A percentile compares a stretch with the other conserved stretches of the same genome.
Conservation (phyloP, 2,797 vertebrate genomes). For the Chelonia mydas region DNA sequence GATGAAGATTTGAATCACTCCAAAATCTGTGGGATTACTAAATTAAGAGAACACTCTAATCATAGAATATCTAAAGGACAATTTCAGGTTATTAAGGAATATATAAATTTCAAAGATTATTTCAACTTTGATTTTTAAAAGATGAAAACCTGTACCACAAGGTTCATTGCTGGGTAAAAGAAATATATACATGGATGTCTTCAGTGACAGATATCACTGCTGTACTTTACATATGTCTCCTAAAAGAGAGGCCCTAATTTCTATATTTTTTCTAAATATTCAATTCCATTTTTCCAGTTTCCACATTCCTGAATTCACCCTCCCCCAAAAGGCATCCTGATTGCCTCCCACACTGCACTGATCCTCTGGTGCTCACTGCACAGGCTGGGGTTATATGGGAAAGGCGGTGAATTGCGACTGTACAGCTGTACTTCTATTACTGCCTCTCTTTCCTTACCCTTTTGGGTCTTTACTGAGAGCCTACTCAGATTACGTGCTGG, state of each 20-base stretch:
- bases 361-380: fast-evolving
- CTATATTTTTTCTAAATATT: not conserved
- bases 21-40: conserved; percentile 66
- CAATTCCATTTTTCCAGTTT: not conserved
- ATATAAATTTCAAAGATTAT: conserved; percentile 63
- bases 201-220: conserved; percentile 55
- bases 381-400: fast-evolving
- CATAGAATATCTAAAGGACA: conserved; percentile 58
- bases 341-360: not conserved
- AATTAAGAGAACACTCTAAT: conserved; percentile 65
- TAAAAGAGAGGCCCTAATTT: conserved; percentile 7
- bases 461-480: not conserved
- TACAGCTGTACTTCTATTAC: fast-evolving
- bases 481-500: not conserved
- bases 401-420: not conserved
- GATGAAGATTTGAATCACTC: conserved; percentile 65
- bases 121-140: conserved; percentile 55
- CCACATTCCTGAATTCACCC: not conserved
- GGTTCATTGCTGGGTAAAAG: conserved; percentile 66
- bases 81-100: conserved; percentile 67
- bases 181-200: conserved; percentile 46
- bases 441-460: not conserved
- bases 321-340: not conserved
- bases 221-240: not conserved
- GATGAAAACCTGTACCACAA: conserved; percentile 67